Evolutionary conservation across 1,140 invertebrate genomes (phyloP).

Genomic region (Caenorhabditis tropicalis): DNA sequence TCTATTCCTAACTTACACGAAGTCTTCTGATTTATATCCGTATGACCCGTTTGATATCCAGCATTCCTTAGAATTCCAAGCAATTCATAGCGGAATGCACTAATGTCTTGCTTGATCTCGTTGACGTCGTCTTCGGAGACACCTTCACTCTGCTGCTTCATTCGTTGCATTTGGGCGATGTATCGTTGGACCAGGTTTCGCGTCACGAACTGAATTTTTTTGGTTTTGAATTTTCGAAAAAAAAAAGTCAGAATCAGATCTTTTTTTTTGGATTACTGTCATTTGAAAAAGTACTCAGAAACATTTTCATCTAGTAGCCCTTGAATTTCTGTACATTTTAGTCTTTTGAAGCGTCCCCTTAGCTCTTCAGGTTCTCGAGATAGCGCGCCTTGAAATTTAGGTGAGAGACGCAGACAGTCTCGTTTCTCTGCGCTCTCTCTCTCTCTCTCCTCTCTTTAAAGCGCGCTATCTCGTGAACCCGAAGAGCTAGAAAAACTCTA

Average conservation of each 20-base stretch:
- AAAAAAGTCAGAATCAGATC: background rate
- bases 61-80: constrained; percentile 59
- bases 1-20: constrained; percentile 48
- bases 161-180: constrained; percentile 82
- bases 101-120: constrained; percentile 86
- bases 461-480: too few species aligned
- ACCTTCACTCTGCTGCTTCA: constrained; percentile 81
- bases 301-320: background rate
- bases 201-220: constrained; percentile 78
- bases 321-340: too few species aligned
- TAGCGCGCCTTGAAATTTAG: too few species aligned
- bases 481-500: too few species aligned
- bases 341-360: too few species aligned
- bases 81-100: constrained; percentile 60
- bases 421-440: too few species aligned
- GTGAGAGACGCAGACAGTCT: too few species aligned
- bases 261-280: too few species aligned
- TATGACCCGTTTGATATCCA: constrained; percentile 58
- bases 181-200: constrained; percentile 82
- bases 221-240: background rate
- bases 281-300: too few species aligned
- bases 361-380: too few species aligned
- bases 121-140: constrained; percentile 98
- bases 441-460: too few species aligned
- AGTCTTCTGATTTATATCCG: constrained; percentile 60